Conservation (phyloP, 1,140 invertebrate genomes). For the Hyles vespertilio region DNA sequence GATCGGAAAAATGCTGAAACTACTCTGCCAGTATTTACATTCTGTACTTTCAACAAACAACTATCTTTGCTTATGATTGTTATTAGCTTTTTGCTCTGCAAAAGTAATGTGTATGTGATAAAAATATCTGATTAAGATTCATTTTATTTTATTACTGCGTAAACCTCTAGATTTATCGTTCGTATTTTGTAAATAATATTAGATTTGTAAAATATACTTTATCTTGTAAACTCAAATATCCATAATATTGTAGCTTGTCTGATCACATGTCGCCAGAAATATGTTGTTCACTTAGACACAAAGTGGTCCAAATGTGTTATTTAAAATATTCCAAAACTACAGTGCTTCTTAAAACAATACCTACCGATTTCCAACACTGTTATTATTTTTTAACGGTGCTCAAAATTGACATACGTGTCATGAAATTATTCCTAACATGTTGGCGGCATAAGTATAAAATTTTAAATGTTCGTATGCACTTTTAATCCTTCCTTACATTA, state of each 20-base stretch:
- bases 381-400: too few species aligned
- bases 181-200: constrained; percentile 49
- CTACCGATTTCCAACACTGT: too few species aligned
- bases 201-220: constrained; percentile 34
- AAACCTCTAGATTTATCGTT: constrained; percentile 40
- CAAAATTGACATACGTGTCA: too few species aligned
- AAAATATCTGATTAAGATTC: constrained; percentile 48
- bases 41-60: constrained; percentile 40
- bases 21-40: constrained; percentile 23
- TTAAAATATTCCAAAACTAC: too few species aligned
- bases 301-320: too few species aligned
- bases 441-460: too few species aligned
- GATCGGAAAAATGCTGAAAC: constrained; percentile 1
- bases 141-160: constrained; percentile 47
- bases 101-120: constrained; percentile 52
- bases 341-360: too few species aligned
- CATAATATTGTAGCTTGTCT: constrained; percentile 14
- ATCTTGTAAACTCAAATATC: constrained; percentile 26
- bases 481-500: too few species aligned
- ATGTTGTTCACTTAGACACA: too few species aligned
- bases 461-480: too few species aligned
- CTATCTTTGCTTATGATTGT: constrained; percentile 28
- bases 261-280: constrained; percentile 14
- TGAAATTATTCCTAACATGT: constrained; percentile 17
- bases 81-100: constrained; percentile 33